Percentiles rank a stretch among this genome's conserved stretches.
Evolutionary conservation across 2,888 invertebrate genomes (phyloP).

Genomic region (Smittia aterrima): DNA sequence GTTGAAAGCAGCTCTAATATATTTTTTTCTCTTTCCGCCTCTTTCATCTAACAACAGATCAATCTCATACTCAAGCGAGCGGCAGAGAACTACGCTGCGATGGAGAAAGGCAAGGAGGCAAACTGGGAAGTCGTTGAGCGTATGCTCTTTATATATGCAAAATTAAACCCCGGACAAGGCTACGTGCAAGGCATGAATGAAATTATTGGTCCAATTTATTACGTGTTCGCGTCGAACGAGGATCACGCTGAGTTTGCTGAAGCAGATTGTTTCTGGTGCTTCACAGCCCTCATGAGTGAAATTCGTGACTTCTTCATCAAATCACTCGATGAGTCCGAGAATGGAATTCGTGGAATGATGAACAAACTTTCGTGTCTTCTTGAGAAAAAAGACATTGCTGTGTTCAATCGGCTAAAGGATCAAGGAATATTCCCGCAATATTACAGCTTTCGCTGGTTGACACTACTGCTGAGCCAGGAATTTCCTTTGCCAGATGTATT

Average conservation of each 20-base stretch:
- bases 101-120: slow-evolving; percentile 88
- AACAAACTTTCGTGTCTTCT: slow-evolving; percentile 72
- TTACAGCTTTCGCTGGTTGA: slow-evolving; percentile 94
- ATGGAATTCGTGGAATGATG: slow-evolving; percentile 92
- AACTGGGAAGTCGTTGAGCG: slow-evolving; percentile 99
- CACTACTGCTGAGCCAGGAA: slow-evolving; percentile 92
- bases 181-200: slow-evolving; percentile 99
- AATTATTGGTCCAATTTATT: slow-evolving; percentile 97
- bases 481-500: slow-evolving; percentile 96
- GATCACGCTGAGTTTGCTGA: slow-evolving; percentile 85
- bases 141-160: slow-evolving; percentile 95
- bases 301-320: slow-evolving; percentile 97
- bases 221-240: slow-evolving; percentile 90
- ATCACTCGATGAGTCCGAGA: slow-evolving; percentile 87
- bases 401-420: slow-evolving; percentile 73
- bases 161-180: slow-evolving; percentile 95
- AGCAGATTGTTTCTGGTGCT: slow-evolving; percentile 97
- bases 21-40: neutral
- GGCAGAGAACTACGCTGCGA: slow-evolving; percentile 76
- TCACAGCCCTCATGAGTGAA: slow-evolving; percentile 97
- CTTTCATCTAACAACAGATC: slow-evolving; percentile 55
- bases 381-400: slow-evolving; percentile 69
- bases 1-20: neutral
- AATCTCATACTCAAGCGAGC: slow-evolving; percentile 73
- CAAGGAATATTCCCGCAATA: slow-evolving; percentile 93